A percentile compares a stretch with the other conserved stretches of the same genome.
phyloP scores from a whole-genome alignment of 2,888 invertebrate genomes.

The Tinea trinotella region DNA sequence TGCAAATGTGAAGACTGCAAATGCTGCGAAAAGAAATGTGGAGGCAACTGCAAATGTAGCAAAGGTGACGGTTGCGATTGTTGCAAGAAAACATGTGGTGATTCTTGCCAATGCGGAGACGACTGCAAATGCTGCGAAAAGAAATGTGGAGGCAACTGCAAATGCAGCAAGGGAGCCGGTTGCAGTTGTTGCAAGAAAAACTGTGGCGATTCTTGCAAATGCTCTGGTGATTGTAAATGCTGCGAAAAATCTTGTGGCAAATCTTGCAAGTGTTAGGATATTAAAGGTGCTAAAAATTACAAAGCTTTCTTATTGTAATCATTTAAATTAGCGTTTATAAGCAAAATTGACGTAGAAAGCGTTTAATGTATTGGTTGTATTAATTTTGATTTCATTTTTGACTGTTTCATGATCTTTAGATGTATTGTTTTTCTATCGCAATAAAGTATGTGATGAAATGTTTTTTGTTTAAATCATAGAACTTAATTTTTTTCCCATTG shows the following conservation, averaged over 20 bases:
- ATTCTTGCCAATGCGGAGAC: slow-evolving; percentile 28
- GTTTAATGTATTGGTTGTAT: neutral
- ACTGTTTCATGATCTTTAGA: no score
- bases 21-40: slow-evolving; percentile 26
- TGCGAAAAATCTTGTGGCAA: slow-evolving; percentile 15
- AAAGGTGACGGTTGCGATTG: slow-evolving; percentile 16
- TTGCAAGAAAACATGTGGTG: slow-evolving; percentile 4
- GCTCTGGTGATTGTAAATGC: slow-evolving; percentile 24
- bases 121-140: slow-evolving; percentile 21
- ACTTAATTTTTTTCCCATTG: no score
- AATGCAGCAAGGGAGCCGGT: slow-evolving; percentile 26
- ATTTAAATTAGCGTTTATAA: neutral
- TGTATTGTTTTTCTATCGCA: no score
- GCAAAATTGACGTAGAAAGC: neutral
- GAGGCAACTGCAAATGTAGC: slow-evolving; percentile 33
- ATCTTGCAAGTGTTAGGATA: slow-evolving; percentile 10
- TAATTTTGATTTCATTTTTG: neutral
- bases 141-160: slow-evolving; percentile 33
- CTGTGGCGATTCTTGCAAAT: slow-evolving; percentile 31
- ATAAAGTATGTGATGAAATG: no score
- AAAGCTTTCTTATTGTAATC: neutral
- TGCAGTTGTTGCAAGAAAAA: slow-evolving; percentile 32
- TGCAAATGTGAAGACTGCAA: slow-evolving; percentile 29
- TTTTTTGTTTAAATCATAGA: no score
- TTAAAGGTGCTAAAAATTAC: neutral